A percentile compares a stretch with the other conserved stretches of the same genome.
These are phyloP conservation scores for Paraescarpia echinospica DNA, from an alignment of 1,140 invertebrate genomes.

Conservation along the genomic window DNA sequence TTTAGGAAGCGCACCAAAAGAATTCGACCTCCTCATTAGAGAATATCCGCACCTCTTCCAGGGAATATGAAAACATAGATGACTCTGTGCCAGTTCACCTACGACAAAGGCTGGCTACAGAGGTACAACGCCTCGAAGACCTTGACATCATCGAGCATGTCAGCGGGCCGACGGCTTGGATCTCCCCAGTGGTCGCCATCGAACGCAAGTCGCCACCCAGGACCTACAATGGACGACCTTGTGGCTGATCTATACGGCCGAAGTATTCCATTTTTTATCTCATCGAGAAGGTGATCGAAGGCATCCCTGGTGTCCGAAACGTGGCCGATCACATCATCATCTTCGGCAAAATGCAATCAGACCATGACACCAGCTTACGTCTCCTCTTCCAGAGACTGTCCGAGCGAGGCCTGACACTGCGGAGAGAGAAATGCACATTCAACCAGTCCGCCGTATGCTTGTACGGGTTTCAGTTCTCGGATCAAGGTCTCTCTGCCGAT, in stretches of 20 bases:
- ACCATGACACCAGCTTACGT: background rate
- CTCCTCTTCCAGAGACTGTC: background rate
- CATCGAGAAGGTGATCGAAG: constrained; percentile 20
- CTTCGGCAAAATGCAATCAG: background rate
- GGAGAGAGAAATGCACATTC: constrained; percentile 20
- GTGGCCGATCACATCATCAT: constrained; percentile 29
- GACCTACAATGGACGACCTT: constrained; percentile 44
- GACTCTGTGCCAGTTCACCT: constrained; percentile 31
- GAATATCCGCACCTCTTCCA: constrained; percentile 32
- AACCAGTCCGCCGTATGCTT: background rate
- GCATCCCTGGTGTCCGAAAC: constrained; percentile 25
- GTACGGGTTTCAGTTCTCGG: background rate
- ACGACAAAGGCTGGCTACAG: constrained; percentile 29
- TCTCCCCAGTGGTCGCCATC: constrained; percentile 39
- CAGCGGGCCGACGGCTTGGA: constrained; percentile 40
- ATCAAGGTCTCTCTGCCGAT: constrained; percentile 15
- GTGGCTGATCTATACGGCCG: constrained; percentile 37
- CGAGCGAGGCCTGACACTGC: background rate
- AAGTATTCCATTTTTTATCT: constrained; percentile 36
- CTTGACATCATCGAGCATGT: constrained; percentile 40
- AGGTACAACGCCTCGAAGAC: constrained; percentile 35
- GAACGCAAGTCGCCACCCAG: constrained; percentile 41
- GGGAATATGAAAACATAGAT: constrained; percentile 29
- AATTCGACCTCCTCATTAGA: constrained; percentile 40
- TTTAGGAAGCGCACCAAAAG: constrained; percentile 39